phyloP scores from a whole-genome alignment of 2,888 invertebrate species.

The Drosophila cognata region DNA sequence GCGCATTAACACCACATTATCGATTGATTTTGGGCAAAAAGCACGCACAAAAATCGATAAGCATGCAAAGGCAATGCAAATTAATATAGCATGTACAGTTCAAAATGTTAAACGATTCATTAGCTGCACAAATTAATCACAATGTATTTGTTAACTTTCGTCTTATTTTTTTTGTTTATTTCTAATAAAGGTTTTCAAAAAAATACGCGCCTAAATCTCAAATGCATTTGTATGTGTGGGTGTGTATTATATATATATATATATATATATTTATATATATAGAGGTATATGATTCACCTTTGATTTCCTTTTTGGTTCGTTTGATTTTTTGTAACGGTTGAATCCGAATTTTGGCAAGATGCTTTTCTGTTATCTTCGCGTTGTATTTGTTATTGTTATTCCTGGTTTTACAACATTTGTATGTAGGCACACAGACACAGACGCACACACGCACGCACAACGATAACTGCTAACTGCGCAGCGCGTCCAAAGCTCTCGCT shows the following conservation, averaged over 20 bases:
- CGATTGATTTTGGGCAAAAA: slow-evolving; percentile 80
- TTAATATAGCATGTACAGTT: slow-evolving; percentile 51
- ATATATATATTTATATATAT: slow-evolving; percentile 17
- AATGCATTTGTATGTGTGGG: slow-evolving; percentile 15
- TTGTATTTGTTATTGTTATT: slow-evolving; percentile 68
- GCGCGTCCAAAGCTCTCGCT: slow-evolving; percentile 75
- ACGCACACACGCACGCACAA: slow-evolving; percentile 24
- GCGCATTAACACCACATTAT: slow-evolving; percentile 82
- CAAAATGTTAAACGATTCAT: slow-evolving; percentile 23
- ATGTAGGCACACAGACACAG: slow-evolving; percentile 22
- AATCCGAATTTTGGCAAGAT: slow-evolving; percentile 22
- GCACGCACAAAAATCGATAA: slow-evolving; percentile 73
- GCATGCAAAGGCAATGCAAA: slow-evolving; percentile 55
- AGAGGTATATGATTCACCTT: slow-evolving; percentile 52
- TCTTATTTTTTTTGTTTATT: slow-evolving; percentile 26
- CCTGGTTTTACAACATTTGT: slow-evolving; percentile 53
- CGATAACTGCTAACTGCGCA: slow-evolving; percentile 51
- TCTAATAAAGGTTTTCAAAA: slow-evolving; percentile 31
- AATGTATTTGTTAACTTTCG: slow-evolving; percentile 7
- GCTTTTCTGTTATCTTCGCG: slow-evolving; percentile 23
- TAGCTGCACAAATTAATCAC: slow-evolving; percentile 7
- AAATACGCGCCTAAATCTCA: slow-evolving; percentile 58
- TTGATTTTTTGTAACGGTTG: slow-evolving; percentile 29
- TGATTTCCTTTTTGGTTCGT: slow-evolving; percentile 27
- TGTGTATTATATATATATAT: slow-evolving; percentile 23